phyloP scores from a whole-genome alignment of 2,888 invertebrate genomes.

The Drosophila pullipes region DNA sequence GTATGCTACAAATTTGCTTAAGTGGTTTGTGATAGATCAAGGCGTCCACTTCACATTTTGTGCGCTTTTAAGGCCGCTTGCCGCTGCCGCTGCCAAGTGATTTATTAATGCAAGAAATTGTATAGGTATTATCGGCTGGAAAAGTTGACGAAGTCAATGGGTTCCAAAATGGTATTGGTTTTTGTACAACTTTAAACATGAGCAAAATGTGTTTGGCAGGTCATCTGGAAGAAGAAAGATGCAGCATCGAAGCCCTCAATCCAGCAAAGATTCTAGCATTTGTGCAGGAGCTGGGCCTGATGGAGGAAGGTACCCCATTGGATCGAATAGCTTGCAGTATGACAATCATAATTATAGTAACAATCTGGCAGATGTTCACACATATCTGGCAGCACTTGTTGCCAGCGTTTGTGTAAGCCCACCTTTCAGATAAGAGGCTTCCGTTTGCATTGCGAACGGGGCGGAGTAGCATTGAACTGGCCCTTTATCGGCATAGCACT shows the following conservation, averaged over 20 bases:
- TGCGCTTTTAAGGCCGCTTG: neutral
- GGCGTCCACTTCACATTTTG: neutral
- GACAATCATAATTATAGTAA: no score
- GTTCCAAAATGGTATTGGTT: neutral
- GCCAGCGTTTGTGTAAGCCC: neutral
- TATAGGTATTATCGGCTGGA: neutral
- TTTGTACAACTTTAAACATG: neutral
- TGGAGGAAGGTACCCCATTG: no score
- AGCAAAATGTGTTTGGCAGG: neutral
- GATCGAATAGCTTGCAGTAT: no score
- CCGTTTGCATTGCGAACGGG: neutral
- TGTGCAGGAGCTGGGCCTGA: no score
- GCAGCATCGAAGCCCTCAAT: no score
- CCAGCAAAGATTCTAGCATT: no score
- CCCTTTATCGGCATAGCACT: constrained; percentile 16
- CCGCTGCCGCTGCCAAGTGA: neutral
- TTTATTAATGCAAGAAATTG: neutral
- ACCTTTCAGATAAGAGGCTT: constrained; percentile 2
- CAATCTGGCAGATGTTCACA: neutral
- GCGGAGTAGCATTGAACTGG: constrained; percentile 25
- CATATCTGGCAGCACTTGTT: neutral
- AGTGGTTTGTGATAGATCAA: neutral
- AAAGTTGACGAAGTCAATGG: neutral
- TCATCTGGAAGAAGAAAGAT: no score
- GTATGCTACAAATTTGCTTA: neutral